Conservation (phyloP, 2,113 vertebrate species). For the Cygnus atratus region DNA sequence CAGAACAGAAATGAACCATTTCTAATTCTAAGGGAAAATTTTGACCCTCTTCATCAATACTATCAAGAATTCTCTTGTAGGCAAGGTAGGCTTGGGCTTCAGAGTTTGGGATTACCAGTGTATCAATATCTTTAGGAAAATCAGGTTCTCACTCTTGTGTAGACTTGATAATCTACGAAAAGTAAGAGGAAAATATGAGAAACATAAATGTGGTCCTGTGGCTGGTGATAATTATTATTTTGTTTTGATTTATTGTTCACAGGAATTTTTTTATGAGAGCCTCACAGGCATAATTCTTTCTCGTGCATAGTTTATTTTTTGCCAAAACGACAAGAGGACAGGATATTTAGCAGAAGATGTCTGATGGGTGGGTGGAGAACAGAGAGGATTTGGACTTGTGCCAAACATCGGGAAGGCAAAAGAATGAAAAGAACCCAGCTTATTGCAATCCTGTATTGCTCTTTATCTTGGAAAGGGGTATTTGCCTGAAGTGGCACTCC, state of each 20-base stretch:
- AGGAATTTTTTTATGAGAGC: conserved; percentile 75
- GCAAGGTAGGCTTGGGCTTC: neutral
- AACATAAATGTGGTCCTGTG: conserved; percentile 52
- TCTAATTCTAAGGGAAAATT: neutral
- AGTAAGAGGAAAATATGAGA: conserved; percentile 71
- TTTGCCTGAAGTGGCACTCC: conserved; percentile 48
- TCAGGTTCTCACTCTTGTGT: conserved; percentile 51
- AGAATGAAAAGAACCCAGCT: conserved; percentile 53
- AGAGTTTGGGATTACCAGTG: neutral
- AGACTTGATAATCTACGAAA: conserved; percentile 67
- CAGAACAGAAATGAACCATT: neutral
- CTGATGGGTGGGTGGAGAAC: conserved; percentile 62
- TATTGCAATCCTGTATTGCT: neutral
- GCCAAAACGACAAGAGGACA: conserved; percentile 64
- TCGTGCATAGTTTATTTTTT: conserved; percentile 58
- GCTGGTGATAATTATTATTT: conserved; percentile 83
- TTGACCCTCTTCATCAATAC: neutral
- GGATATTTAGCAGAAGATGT: conserved; percentile 56
- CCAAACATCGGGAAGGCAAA: neutral
- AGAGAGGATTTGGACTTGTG: conserved; percentile 29
- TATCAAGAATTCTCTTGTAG: neutral
- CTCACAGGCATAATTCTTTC: conserved; percentile 72
- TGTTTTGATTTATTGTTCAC: conserved; percentile 76
- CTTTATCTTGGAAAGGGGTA: neutral
- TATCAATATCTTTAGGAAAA: conserved; percentile 40